Evolutionary conservation across 2,888 invertebrate genomes (phyloP), one percentile per base, ranked within the genome.

Genomic region (Metellina segmentata): DNA sequence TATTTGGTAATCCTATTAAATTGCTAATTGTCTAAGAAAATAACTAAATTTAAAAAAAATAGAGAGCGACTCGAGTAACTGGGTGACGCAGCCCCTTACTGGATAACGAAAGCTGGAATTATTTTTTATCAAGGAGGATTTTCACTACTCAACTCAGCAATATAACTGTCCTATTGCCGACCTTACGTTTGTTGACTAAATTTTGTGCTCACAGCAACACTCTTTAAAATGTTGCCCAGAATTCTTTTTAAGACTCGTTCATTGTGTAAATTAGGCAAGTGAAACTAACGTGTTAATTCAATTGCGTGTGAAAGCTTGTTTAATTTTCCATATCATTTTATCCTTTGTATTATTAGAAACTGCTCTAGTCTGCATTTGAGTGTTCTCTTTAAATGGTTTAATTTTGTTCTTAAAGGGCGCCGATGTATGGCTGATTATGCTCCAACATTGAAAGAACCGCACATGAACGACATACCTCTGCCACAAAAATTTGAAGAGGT

Each of bases 381-480:
- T 72, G 72, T 72, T 34, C 34, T 16, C 19, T 77, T 52, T 9
- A 19, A 72, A 19, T 8, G n/a, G 52, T 19, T 71, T 82, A 5
- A 20, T 83, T 7, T 85, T 85, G 8, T 61, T 61, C 6, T 48
- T 78, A 78, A 70, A 70, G 1, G 16, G 7, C 69, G 88, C 7
- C n/a, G n/a, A n/a, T 19, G 8, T 48, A 88, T 88, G 88, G 72
- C 88, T 16, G 86, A 78, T 7, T 53, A 89, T 61, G n/a, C 72
- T 9, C 72, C 90, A 69, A 16, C 77, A 48, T 52, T 90, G 0
- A 53, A 51, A 7, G 81, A 90, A 13, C 85, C 85, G 1, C 85
- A 85, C n/a, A 85, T 90, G 85, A 90, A 90, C 75, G 85, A 90
- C 34, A 34, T 90, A 9, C 89, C 89, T 11, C n/a, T 75, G 16